Base-by-base conservation (phyloP, 2,797 vertebrate species). In the Lates japonicus region DNA sequence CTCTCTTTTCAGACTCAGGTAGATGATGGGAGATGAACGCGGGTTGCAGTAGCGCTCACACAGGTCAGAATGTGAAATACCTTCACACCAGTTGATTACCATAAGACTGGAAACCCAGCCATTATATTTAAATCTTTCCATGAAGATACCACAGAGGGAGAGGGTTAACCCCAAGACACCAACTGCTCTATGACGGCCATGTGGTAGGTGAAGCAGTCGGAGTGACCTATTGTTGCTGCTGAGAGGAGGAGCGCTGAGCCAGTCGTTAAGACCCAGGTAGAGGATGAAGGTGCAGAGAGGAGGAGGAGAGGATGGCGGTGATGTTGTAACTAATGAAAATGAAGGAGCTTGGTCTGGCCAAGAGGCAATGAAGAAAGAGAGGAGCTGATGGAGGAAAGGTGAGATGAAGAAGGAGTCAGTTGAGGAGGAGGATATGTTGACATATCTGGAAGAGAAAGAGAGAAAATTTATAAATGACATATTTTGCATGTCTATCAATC, bases 131-230 rank as follows among this genome's bases (percentile, higher is more conserved):
- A 0, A 5, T 33, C 0, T 3, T n/a, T 0, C 0, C 0, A 0
- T 0, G 0, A 13, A 61, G 14, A 72, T 1, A 3, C 44, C 31
- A 8, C 0, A 31, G 0, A 0, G 25, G 20, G 0, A 35, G 8
- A 58, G 0, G 4, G 0, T 5, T 2, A 0, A 1, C 3, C 70
- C 72, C 0, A 54, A 1, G 1, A 68, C 1, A 0, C 16, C 33
- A 1, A 75, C 17, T 82, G 25, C 74, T 90, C 81, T 2, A 78
- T 4, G 20, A 2, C 0, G 12, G 73, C 66, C 58, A 60, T 29
- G 81, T 90, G 65, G 79, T 70, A 84, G 20, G 71, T 75, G 31
- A 88, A 68, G 66, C 1, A 3, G 69, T 87, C 71, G 2, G 60
- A 55, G 61, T 82, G 77, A 55, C 42, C 80, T 0, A 11, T n/a